These are phyloP conservation scores for Crepidodera aurea DNA, from an alignment of 2,888 invertebrate species.

Conservation along the genomic window DNA sequence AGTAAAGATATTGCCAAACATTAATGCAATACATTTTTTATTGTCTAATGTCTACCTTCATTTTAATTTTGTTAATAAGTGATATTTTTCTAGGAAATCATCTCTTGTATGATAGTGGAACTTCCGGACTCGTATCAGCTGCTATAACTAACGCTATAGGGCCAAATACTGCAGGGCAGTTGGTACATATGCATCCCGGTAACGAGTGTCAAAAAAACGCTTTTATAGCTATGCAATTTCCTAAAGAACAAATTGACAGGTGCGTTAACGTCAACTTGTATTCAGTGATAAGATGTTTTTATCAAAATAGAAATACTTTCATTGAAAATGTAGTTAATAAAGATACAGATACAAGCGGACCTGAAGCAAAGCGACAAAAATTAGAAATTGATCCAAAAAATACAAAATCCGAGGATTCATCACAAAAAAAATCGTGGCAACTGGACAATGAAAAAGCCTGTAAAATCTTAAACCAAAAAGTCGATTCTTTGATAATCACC, in stretches of 20 bases:
- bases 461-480: constrained; percentile 68
- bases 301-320: constrained; percentile 64
- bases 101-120: constrained; percentile 88
- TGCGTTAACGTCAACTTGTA: constrained; percentile 81
- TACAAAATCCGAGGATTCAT: constrained; percentile 26
- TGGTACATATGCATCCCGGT: constrained; percentile 82
- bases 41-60: no score
- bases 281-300: constrained; percentile 73
- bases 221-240: constrained; percentile 81
- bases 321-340: not conserved
- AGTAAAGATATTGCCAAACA: no score
- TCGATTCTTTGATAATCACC: constrained; percentile 80
- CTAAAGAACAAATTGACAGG: constrained; percentile 72
- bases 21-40: no score
- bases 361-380: constrained; percentile 14
- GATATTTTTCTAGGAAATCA: constrained; percentile 62
- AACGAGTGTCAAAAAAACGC: constrained; percentile 83
- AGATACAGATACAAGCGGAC: constrained; percentile 1
- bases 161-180: constrained; percentile 67
- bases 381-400: constrained; percentile 7
- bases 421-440: constrained; percentile 66
- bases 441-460: constrained; percentile 73
- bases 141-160: constrained; percentile 83
- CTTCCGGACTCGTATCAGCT: constrained; percentile 84
- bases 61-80: not conserved